Percentiles rank a stretch among this genome's conserved stretches.
These are phyloP conservation scores for Drosophila pectinifera DNA, from an alignment of 1,140 invertebrate species.

Conservation along the genomic window DNA sequence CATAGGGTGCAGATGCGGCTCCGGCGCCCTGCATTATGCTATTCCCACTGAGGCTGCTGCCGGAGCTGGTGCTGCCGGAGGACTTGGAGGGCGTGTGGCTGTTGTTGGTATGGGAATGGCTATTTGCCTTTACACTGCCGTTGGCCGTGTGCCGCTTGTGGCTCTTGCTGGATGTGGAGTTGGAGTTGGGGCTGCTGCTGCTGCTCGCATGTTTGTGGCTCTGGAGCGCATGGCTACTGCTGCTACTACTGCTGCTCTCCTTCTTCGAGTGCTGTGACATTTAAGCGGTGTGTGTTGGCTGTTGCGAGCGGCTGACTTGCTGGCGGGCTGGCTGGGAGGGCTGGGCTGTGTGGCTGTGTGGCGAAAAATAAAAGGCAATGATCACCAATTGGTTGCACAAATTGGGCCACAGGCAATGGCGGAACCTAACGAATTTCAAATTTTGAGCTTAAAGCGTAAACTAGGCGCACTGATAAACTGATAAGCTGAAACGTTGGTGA, in stretches of 20 bases:
- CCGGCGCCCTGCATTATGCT: constrained; percentile 23
- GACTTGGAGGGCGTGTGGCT: constrained; percentile 28
- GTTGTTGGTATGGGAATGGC: constrained; percentile 4
- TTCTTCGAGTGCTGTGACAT: constrained; percentile 83
- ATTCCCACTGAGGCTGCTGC: background rate
- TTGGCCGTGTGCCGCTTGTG: constrained; percentile 38
- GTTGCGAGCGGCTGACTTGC: background rate
- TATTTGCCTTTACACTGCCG: constrained; percentile 35
- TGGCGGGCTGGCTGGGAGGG: constrained; percentile 5
- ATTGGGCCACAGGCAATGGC: background rate
- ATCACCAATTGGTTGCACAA: background rate
- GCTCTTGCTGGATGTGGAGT: constrained; percentile 14
- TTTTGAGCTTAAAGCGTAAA: background rate
- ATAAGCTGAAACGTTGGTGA: constrained; percentile 1
- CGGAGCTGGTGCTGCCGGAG: constrained; percentile 1
- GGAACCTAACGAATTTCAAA: background rate
- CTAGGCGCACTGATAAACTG: constrained; percentile 5
- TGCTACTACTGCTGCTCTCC: constrained; percentile 42
- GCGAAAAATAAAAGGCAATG: constrained; percentile 5
- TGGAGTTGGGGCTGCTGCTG: constrained; percentile 12
- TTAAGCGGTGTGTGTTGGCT: constrained; percentile 48
- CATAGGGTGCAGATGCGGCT: background rate
- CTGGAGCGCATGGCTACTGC: constrained; percentile 40
- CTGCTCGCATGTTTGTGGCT: constrained; percentile 30
- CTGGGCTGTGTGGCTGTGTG: constrained; percentile 24